Evolutionary conservation across 2,113 vertebrate species (phyloP), one percentile per base, ranked within the genome.

Genomic region (Myotis davidii): DNA sequence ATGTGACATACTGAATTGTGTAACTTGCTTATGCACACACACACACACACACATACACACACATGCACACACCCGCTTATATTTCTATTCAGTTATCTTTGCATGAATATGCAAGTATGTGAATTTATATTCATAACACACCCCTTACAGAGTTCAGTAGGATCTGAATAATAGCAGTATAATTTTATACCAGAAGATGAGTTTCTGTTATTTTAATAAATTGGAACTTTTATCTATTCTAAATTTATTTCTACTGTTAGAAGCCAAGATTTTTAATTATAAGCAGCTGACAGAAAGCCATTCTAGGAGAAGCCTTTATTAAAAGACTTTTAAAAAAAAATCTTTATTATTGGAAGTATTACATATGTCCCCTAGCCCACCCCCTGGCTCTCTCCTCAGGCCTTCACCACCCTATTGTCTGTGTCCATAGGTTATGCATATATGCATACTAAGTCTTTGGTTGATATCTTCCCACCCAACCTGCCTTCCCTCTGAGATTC

Each of bases 191-290:
- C 76, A 91, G 12, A 48, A 54, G 56, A 61, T 90, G 48, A 83
- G 67, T 69, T 69, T 85, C 56, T 94, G 23, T 65, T 74, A 84
- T 76, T 87, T 87, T 76, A 77, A 69, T 45, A 88, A 39, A 69
- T n/a, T 34, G 5, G 27, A 84, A 69, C 34, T 64, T 83, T 34
- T 32, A 85, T 59, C 25, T 29, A 39, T 70, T 85, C 54, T 50
- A 23, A 88, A 82, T 72, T 45, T 48, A 77, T 32, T 94, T 88
- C 52, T 76, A n/a, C n/a, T 70, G 10, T 39, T 93, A 79, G 84
- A 85, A 70, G 56, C 87, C 45, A 52, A 29, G 10, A n/a, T 29
- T 88, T 94, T 85, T 50, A 11, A 20, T 76, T 76, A 14, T 29
- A 64, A 92, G 65, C 29, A 52, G 65, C 32, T 89, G 70, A n/a